phyloP scores from a whole-genome alignment of 2,797 vertebrate species.

The Hoplostethus atlanticus region DNA sequence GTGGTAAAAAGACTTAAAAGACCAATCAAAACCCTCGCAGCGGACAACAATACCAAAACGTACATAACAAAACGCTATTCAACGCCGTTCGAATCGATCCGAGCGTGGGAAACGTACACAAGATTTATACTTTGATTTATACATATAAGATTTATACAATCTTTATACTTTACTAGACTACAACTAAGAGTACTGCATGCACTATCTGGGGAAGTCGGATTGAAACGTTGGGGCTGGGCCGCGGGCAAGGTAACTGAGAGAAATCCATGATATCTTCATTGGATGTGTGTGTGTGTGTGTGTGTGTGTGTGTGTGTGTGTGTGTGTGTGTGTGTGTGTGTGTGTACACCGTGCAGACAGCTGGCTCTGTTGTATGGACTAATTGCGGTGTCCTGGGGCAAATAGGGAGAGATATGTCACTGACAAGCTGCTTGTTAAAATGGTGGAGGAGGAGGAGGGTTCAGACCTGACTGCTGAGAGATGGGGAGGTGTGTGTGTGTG shows the following conservation, averaged over 20 bases:
- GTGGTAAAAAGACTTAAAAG: neutral
- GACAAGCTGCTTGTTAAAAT: slow-evolving; percentile 53
- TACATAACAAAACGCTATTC: neutral
- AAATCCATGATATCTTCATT: slow-evolving; percentile 36
- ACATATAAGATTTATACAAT: no score
- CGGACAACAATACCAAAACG: slow-evolving; percentile 6
- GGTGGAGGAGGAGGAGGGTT: slow-evolving; percentile 32
- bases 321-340: slow-evolving; percentile 17
- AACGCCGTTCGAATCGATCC: neutral
- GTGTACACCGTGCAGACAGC: slow-evolving; percentile 51
- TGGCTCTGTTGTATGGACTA: slow-evolving; percentile 65
- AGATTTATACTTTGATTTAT: no score
- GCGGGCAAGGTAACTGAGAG: slow-evolving; percentile 1
- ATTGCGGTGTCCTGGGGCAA: slow-evolving; percentile 55
- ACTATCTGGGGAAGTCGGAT: neutral
- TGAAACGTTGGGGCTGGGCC: slow-evolving; percentile 10
- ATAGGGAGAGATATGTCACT: slow-evolving; percentile 31
- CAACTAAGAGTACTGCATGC: neutral
- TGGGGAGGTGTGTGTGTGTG: neutral
- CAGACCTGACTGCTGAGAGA: slow-evolving; percentile 29
- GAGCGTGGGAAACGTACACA: slow-evolving; percentile 3
- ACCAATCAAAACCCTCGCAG: neutral
- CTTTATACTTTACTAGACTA: neutral
- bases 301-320: slow-evolving; percentile 6
- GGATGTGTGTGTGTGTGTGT: slow-evolving; percentile 1